Evolutionary conservation across 2,113 vertebrate species (phyloP).

Genomic region (Pachyramphus minor): DNA sequence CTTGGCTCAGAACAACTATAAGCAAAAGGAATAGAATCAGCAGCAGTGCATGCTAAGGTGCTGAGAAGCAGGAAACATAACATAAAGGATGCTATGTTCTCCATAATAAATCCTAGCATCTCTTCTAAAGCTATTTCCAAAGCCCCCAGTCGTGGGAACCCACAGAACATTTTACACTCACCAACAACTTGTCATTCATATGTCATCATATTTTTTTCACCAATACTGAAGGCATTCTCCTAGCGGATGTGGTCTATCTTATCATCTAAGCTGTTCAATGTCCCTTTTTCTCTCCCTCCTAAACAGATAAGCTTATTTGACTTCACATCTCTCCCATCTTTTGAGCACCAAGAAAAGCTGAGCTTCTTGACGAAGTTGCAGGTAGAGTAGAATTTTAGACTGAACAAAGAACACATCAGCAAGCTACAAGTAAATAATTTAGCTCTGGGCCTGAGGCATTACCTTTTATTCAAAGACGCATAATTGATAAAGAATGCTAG

Average conservation of each 20-base stretch:
- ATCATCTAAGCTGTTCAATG: background rate
- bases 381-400: constrained; percentile 18
- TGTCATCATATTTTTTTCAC: background rate
- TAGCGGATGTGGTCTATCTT: background rate
- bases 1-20: background rate
- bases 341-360: background rate
- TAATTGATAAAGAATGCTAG: constrained; percentile 54
- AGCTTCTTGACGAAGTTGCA: background rate
- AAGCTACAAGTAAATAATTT: constrained; percentile 57
- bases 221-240: background rate
- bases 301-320: background rate
- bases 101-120: background rate
- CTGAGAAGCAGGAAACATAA: background rate
- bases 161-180: background rate
- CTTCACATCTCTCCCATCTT: background rate
- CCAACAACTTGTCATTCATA: background rate
- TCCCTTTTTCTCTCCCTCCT: background rate
- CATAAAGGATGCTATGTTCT: background rate
- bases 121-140: background rate
- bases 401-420: constrained; percentile 51
- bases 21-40: background rate
- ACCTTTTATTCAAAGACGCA: constrained; percentile 46
- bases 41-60: background rate
- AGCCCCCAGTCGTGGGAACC: background rate
- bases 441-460: constrained; percentile 34